Conservation (phyloP, 1,140 invertebrate genomes). For the Euglossa dilemma region DNA sequence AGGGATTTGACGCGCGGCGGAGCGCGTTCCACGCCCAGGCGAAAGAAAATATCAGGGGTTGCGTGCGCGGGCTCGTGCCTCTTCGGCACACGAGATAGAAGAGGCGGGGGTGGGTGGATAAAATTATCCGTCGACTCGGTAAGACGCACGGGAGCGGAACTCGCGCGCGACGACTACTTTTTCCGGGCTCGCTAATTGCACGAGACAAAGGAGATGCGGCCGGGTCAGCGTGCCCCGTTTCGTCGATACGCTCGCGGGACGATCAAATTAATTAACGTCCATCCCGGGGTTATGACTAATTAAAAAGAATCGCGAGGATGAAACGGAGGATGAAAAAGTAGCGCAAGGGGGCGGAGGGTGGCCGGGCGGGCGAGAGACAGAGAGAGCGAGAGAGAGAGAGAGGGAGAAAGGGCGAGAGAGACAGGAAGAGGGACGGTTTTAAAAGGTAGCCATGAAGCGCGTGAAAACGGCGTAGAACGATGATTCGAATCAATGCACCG, state of each 20-base stretch:
- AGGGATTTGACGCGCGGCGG: neutral
- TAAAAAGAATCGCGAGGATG: conserved; percentile 5
- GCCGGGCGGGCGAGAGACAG: too few relatives aligned
- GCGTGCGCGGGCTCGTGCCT: neutral
- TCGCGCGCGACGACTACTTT: conserved; percentile 20
- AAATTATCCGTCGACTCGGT: conserved; percentile 13
- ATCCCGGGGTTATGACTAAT: conserved; percentile 20
- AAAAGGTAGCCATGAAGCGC: neutral
- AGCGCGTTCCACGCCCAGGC: neutral
- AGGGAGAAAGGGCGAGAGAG: neutral
- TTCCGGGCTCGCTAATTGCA: conserved; percentile 10
- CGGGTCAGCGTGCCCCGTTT: too few relatives aligned
- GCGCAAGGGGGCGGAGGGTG: neutral
- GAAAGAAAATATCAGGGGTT: neutral
- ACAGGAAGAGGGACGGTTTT: neutral
- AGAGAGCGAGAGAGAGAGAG: neutral
- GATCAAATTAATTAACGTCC: conserved; percentile 23
- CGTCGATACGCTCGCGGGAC: conserved; percentile 3
- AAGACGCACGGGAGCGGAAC: conserved; percentile 30
- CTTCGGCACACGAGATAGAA: neutral
- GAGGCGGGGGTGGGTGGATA: neutral
- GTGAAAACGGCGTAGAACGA: conserved; percentile 11
- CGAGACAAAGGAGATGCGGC: neutral
- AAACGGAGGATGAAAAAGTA: neutral
- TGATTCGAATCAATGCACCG: conserved; percentile 45